Evolutionary conservation across 2,113 vertebrate species (phyloP), one percentile per base, ranked within the genome.

Genomic region (Syngnathoides biaculeatus): DNA sequence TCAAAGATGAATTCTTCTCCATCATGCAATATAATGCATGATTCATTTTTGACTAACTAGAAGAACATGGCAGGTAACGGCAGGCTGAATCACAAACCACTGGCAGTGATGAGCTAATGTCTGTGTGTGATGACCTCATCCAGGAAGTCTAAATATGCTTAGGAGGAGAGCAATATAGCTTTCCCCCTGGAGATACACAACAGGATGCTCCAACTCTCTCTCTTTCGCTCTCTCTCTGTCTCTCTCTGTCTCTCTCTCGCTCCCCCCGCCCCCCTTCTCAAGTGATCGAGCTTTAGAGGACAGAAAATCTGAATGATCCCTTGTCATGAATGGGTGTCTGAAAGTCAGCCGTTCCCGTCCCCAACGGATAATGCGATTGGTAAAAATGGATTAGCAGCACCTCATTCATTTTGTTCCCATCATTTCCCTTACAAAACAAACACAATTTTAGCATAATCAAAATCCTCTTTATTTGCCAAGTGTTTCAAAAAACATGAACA

Each of bases 141-240:
- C 87, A 87, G 89, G 89, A 90, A 90, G 87, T 86, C 84, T 79
- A 85, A 90, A 89, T 85, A 88, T 81, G 79, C 83, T 76, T 72
- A 70, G 65, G 74, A 80, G 74, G 84, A 85, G 81, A 81, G 87
- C 64, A 82, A 86, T 86, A 83, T 82, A 89, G 80, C 72, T 84
- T 79, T 69, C 64, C 72, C 79, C 72, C 45, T n/a, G 64, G 84
- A 87, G 74, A 79, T n/a, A 35, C 75, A 86, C 77, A 76, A 78
- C 84, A 85, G 87, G 85, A 90, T 85, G 82, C 72, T 74, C 77
- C 77, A 65, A 70, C 14, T 3, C 61, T 42, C 65, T 68, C 58
- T n/a, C 65, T 43, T 57, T 47, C 50, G 65, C 71, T 64, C 22
- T 68, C 26, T 12, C 17, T 5, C 53, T 30, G 26, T 17, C 61